phyloP scores from a whole-genome alignment of 2,888 invertebrate genomes.

The Chironomus tentans region DNA sequence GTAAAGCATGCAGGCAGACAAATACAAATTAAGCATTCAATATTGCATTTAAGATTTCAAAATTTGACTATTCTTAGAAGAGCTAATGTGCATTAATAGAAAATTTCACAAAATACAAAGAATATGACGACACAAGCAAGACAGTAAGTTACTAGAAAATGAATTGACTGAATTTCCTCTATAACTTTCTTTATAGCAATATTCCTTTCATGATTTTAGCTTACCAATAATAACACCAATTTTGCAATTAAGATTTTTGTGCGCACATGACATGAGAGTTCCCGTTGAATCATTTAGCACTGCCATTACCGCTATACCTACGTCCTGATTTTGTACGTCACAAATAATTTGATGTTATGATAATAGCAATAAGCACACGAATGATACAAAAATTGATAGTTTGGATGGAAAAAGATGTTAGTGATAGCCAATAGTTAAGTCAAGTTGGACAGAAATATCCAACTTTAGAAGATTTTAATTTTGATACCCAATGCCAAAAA shows the following conservation, averaged over 20 bases:
- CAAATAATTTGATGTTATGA: not conserved
- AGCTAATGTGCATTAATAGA: not conserved
- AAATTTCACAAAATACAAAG: not conserved
- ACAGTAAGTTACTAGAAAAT: not conserved
- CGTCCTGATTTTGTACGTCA: constrained; percentile 49
- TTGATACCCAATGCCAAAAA: too few species aligned
- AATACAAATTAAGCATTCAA: not conserved
- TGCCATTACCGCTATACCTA: constrained; percentile 75
- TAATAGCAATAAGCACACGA: not conserved
- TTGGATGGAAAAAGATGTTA: not conserved
- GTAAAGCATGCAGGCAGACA: not conserved
- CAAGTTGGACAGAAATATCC: not conserved
- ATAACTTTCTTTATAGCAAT: constrained; percentile 28
- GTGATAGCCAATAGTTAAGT: not conserved
- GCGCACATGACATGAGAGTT: constrained; percentile 86
- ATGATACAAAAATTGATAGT: not conserved
- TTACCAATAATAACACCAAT: constrained; percentile 79
- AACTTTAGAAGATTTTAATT: too few species aligned
- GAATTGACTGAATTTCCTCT: not conserved
- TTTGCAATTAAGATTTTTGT: constrained; percentile 71
- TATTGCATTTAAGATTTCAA: not conserved
- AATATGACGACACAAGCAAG: too few species aligned
- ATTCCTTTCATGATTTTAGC: constrained; percentile 32
- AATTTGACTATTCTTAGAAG: too few species aligned
- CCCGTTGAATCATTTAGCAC: constrained; percentile 92